phyloP scores from a whole-genome alignment of 1,140 invertebrate genomes.

The Lasioglossum baleicum region DNA sequence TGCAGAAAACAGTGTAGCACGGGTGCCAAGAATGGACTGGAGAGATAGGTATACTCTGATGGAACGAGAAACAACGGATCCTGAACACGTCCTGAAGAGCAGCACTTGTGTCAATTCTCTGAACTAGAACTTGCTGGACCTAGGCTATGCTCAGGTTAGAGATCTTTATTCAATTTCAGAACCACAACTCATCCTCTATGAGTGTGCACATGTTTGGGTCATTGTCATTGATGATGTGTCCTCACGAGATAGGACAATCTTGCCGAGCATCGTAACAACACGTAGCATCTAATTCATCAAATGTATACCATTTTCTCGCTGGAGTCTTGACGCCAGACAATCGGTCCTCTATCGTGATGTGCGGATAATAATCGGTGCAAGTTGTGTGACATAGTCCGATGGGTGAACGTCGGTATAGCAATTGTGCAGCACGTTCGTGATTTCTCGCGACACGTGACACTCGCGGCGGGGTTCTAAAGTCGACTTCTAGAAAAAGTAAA shows the following conservation, averaged over 20 bases:
- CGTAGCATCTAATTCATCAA: neutral
- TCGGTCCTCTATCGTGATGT: slow-evolving; percentile 4
- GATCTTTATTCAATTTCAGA: too few relatives aligned
- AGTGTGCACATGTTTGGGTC: too few relatives aligned
- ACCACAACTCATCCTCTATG: too few relatives aligned
- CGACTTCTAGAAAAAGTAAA: slow-evolving; percentile 10
- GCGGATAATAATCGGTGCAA: slow-evolving; percentile 27
- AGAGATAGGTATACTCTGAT: neutral
- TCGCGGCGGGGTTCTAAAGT: slow-evolving; percentile 27
- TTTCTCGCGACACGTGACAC: slow-evolving; percentile 11
- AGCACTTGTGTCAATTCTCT: too few relatives aligned
- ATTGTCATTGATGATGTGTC: too few relatives aligned
- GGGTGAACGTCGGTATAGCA: neutral
- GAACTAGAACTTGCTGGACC: too few relatives aligned
- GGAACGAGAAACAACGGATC: too few relatives aligned
- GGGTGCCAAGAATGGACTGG: neutral
- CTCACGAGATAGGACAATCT: too few relatives aligned
- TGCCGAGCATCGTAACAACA: too few relatives aligned
- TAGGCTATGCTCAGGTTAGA: too few relatives aligned
- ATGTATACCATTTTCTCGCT: too few relatives aligned
- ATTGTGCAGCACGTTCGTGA: slow-evolving; percentile 42
- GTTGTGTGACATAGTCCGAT: neutral
- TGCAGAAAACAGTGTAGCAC: neutral
- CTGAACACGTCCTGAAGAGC: too few relatives aligned
- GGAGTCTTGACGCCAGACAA: neutral